Base-by-base conservation (phyloP, 1,140 invertebrate species). In the Lineus longissimus region DNA sequence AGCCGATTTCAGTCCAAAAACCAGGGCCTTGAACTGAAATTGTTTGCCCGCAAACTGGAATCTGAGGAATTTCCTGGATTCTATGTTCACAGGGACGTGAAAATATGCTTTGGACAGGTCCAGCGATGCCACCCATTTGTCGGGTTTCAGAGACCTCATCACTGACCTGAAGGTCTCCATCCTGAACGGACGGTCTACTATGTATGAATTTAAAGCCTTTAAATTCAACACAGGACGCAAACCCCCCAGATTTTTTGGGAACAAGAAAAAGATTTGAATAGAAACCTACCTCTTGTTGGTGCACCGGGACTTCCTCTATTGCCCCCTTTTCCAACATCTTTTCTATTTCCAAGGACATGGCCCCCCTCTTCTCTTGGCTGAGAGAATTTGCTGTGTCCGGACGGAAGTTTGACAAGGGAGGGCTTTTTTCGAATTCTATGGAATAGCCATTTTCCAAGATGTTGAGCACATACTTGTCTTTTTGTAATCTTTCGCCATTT, bases 201-300 rank as follows among this genome's bases (percentile, higher is more conserved):
- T 29, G 41, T 60, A 60, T 17, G 17, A 7, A 31, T 63, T 67
- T 17, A 67, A 41, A 25, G 25, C 25, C 27, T 41, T 22, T 4
- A 67, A 36, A 51, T 63, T 63, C 55, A 67, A 29, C 6, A 67
- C 56, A 43, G 62, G 61, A 54, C 51, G 57, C 17, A 63, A 11
- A 7, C 47, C 51, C 22, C 65, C 56, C 22, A 41, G 33, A 29
- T 59, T 60, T 30, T 60, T 67, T 59, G 57, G 57, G 22, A 59
- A 61, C 23, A 60, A 29, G 45, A 61, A 67, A 47, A 63, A 58
- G 9, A 51, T 27, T 67, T 43, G 60, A 62, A 59, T 67, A 67
- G 41, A 43, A 66, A 33, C 61, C 57, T 6, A 19, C 2, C 7
- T 17, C 23, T 29, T n/a, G 45, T 27, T 63, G 17, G 0, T 13